Base-by-base conservation (phyloP, 1,140 invertebrate genomes). In the Aphis craccivora region DNA sequence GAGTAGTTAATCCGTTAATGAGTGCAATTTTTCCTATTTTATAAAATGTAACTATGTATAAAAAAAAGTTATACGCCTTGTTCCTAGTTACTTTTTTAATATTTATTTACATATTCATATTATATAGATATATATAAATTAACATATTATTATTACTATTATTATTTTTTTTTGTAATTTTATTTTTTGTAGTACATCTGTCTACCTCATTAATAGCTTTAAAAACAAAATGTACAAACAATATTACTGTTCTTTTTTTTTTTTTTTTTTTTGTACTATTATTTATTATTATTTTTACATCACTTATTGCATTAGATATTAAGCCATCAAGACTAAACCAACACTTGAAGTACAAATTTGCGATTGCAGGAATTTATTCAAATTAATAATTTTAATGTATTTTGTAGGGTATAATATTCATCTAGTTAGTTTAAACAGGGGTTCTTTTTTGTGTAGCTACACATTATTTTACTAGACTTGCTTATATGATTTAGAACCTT, bases 21-120 rank as follows among this genome's bases (percentile, higher is more conserved):
- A 92, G 90, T 92, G 90, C 90, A 92, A 92, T 92, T 92, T 92
- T 92, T 92, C 90, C 76, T 92, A 92, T 92, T 83, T 92, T 92
- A 35, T 51, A 51, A 81, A 83, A 37, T 92, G 67, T 92, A 92
- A 92, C 90, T 81, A 76, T 91, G 90, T 92, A 92, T 81, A 83
- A 81, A 83, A 81, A 67, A 83, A 92, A 83, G 43, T 48, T 48
- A 37, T 92, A 91, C 22, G 67, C 83, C 76, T 76, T 92, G 90
- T 92, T 92, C 90, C 90, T 92, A 92, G 90, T 92, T 92, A 92
- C 67, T 92, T 83, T 92, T 92, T 40, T 90, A 90, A 90, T 90
- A 90, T 90, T 67, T 67, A 90, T 43, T 89, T 55, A 89, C 51
- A 53, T 25, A 89, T 89, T 37, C 43, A n/a, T 87, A 11, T 43